Percentiles rank a stretch among this genome's conserved stretches.
phyloP scores from a whole-genome alignment of 2,888 invertebrate species.

The Exephanes ischioxanthus region DNA sequence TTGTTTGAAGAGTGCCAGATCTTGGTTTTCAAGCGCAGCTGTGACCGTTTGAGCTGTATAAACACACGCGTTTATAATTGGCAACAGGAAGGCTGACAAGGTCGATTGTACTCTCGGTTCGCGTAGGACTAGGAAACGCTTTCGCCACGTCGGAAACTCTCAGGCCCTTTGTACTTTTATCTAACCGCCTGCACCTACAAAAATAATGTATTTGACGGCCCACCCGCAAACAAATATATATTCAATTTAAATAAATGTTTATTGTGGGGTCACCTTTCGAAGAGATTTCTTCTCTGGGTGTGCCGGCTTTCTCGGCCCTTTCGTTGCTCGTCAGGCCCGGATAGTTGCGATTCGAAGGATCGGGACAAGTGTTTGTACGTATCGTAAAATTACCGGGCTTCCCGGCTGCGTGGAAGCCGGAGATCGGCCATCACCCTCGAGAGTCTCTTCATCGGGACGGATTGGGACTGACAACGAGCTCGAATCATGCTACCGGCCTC shows the following conservation, averaged over 20 bases:
- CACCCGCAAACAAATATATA: too few relatives aligned
- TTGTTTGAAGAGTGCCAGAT: conserved; percentile 38
- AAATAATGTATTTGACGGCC: too few relatives aligned
- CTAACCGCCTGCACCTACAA: not conserved
- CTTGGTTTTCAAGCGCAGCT: conserved; percentile 42
- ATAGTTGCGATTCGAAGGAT: conserved; percentile 27
- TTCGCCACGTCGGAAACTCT: too few relatives aligned
- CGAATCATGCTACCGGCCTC: conserved; percentile 37
- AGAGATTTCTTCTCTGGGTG: too few relatives aligned
- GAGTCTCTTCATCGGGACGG: conserved; percentile 61
- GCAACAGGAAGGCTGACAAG: conserved; percentile 77
- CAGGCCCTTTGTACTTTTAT: conserved; percentile 3
- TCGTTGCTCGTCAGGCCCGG: not conserved
- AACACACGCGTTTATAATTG: conserved; percentile 75
- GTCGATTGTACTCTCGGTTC: conserved; percentile 69
- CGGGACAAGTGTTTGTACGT: not conserved
- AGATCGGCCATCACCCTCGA: conserved; percentile 67
- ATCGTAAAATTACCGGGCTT: conserved; percentile 17
- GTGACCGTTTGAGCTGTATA: conserved; percentile 42
- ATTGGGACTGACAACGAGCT: conserved; percentile 58
- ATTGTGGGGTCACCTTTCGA: too few relatives aligned
- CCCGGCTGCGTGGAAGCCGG: conserved; percentile 48
- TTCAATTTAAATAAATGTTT: too few relatives aligned
- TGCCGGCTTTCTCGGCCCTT: conserved; percentile 15
- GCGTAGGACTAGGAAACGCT: not conserved